phyloP scores from a whole-genome alignment of 2,113 vertebrate species.

The Rhabdornis inornatus region DNA sequence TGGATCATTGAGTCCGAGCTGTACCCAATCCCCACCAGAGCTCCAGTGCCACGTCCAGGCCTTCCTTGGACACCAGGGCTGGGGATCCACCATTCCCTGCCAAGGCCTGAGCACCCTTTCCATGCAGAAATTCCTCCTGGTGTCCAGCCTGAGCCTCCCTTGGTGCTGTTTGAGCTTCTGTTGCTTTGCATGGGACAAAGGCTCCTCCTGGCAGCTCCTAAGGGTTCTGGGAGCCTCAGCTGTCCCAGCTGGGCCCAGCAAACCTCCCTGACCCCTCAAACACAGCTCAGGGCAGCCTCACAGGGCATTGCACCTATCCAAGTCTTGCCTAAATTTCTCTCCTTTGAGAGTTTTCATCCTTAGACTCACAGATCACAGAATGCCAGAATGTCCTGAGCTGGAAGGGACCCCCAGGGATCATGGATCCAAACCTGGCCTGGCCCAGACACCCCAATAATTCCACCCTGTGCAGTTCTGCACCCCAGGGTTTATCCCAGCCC shows the following conservation, averaged over 20 bases:
- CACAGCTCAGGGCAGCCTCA: not conserved
- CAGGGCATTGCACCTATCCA: too few species aligned
- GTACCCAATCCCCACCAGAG: accelerated
- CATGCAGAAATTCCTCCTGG: not conserved
- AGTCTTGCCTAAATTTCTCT: not conserved
- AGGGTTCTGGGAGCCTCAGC: not conserved
- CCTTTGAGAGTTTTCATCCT: not conserved
- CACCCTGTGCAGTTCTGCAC: not conserved
- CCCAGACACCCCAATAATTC: not conserved
- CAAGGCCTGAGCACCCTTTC: accelerated
- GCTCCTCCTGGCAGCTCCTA: not conserved
- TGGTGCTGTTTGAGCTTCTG: not conserved
- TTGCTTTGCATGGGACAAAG: not conserved
- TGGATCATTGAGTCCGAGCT: accelerated
- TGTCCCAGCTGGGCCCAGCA: not conserved
- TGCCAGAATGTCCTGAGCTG: not conserved
- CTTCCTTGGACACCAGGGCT: not conserved
- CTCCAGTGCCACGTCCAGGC: accelerated
- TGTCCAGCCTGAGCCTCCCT: not conserved
- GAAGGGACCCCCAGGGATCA: too few species aligned
- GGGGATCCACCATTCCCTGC: not conserved
- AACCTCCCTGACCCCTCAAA: not conserved
- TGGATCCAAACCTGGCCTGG: not conserved
- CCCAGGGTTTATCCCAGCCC: not conserved
- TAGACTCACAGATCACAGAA: not conserved